Conservation (phyloP, 2,113 vertebrate species). For the Atractosteus spatula region DNA sequence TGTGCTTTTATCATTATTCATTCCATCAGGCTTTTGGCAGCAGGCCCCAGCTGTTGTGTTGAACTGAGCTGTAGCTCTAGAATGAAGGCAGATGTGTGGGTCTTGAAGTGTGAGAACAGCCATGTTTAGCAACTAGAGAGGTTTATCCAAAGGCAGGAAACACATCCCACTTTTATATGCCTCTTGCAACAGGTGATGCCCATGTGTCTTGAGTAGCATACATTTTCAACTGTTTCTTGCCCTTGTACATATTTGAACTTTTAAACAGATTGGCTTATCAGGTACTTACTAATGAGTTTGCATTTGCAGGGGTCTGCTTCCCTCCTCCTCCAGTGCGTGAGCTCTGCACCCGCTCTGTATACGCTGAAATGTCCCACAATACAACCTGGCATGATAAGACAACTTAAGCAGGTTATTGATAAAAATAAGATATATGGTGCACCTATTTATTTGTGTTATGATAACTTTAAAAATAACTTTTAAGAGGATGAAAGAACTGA, state of each 20-base stretch:
- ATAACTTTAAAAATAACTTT: too few species aligned
- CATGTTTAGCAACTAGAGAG: not conserved
- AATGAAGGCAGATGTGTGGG: too few species aligned
- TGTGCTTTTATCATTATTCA: too few species aligned
- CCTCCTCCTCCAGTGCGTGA: constrained; percentile 36
- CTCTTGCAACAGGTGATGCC: not conserved
- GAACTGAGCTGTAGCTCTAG: too few species aligned
- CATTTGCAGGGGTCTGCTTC: constrained; percentile 45
- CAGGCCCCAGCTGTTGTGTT: too few species aligned
- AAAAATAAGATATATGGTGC: too few species aligned
- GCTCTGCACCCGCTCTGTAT: constrained; percentile 62
- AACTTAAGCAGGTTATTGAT: not conserved
- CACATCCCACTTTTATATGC: not conserved
- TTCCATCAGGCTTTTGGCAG: too few species aligned
- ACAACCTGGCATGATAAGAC: constrained; percentile 63
- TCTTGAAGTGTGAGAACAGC: not conserved
- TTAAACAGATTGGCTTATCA: not conserved
- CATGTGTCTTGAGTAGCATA: not conserved
- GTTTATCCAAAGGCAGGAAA: not conserved
- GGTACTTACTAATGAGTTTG: constrained; percentile 53
- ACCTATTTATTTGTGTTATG: too few species aligned
- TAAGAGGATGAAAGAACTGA: too few species aligned
- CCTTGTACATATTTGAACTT: not conserved
- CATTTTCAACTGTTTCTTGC: not conserved
- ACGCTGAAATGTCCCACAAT: constrained; percentile 84